Base-by-base conservation (phyloP, 2,888 invertebrate species). In the Andrena chrysosceles region DNA sequence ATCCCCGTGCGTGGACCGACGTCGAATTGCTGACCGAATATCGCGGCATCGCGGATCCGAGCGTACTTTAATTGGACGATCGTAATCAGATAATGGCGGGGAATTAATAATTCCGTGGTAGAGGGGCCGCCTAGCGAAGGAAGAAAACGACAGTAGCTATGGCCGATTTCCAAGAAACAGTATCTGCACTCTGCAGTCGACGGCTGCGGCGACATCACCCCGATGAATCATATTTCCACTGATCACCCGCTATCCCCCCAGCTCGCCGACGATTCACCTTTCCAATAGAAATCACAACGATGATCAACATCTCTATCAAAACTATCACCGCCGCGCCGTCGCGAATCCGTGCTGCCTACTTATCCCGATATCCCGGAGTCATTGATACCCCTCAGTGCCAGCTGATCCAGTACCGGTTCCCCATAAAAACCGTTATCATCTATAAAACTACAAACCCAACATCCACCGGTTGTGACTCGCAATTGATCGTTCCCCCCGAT, bases 11-110 rank as follows among this genome's bases (percentile, higher is more conserved):
- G 42, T 60, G 63, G 69, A 84, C 63, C 81, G 73, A 76, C 74
- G 71, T 87, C 73, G 78, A 85, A 84, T 85, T 84, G 76, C 56
- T 72, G 64, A 62, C 69, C 73, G 73, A 62, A 69, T 29, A 67
- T 67, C 70, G 69, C 70, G 66, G 75, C 77, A 69, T 66, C 60
- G 81, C 56, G 73, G 69, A 79, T 74, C 79, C 74, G 73, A 75
- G 71, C 76, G 74, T 77, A 79, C 71, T 87, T 87, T 87, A 87
- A 87, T 87, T 87, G 84, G 79, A 87, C 77, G 83, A 81, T 76
- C 81, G 73, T 85, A 87, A 84, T 85, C 74, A 78, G 77, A 77
- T 85, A 85, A 87, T 81, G 60, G 33, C 59, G 49, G 69, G 7
- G 72, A 87, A 74, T 85, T 87, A 85, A 85, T 85, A 83, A 78